Conservation (phyloP, 2,797 vertebrate species). For the Melanotaenia pygmaea region DNA sequence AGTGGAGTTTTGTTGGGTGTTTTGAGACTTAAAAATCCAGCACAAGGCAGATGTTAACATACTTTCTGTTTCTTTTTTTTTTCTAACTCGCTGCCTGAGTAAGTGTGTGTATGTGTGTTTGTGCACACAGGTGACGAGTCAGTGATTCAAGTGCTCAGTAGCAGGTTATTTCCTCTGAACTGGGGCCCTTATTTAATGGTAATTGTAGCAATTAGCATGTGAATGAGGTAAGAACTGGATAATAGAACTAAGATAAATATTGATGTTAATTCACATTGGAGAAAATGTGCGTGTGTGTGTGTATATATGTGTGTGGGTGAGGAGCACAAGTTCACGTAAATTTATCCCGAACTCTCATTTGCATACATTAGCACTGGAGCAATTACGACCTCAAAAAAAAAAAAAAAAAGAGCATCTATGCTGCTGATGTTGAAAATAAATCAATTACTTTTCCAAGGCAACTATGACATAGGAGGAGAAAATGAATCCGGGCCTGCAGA, state of each 20-base stretch:
- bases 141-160: constrained; percentile 73
- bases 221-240: constrained; percentile 89
- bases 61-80: constrained; percentile 27
- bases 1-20: constrained; percentile 42
- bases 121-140: constrained; percentile 67
- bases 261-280: constrained; percentile 80
- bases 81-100: constrained; percentile 22
- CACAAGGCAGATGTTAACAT: constrained; percentile 45
- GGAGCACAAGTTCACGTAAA: constrained; percentile 54
- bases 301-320: constrained; percentile 22
- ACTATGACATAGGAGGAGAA: constrained; percentile 35
- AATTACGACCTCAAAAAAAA: constrained; percentile 70
- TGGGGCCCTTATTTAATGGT: constrained; percentile 89
- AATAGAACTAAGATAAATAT: constrained; percentile 86
- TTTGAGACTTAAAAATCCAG: constrained; percentile 42
- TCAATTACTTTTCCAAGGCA: constrained; percentile 50
- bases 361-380: constrained; percentile 75
- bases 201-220: constrained; percentile 94
- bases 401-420: constrained; percentile 49
- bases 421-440: constrained; percentile 65
- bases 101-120: constrained; percentile 29
- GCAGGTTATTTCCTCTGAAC: constrained; percentile 81
- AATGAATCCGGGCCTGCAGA: constrained; percentile 36
- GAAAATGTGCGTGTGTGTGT: constrained; percentile 44
- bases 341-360: constrained; percentile 76